Base-by-base conservation (phyloP, 2,888 invertebrate species). In the Drosophila antonietae region DNA sequence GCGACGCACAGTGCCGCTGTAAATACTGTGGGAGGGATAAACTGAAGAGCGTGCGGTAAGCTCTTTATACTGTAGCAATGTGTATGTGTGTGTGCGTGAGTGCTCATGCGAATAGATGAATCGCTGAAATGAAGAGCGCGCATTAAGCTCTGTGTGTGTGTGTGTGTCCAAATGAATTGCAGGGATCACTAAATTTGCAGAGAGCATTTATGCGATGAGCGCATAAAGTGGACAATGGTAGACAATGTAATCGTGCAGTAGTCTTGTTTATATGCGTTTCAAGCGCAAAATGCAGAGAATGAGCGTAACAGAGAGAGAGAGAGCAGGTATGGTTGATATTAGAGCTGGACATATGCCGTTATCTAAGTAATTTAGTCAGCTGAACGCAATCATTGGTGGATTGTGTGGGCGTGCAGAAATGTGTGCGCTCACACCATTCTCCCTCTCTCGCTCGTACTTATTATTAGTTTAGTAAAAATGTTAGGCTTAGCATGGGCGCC, bases 201-300 rank as follows among this genome's bases (percentile, higher is more conserved):
- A 53, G 37, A 53, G 35, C 15, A 37, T 53, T 23, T 53, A 10
- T 47, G 28, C 58, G 20, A 39, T 43, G 44, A 41, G 28, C 65
- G 66, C 65, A 55, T 77, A 49, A 12, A 72, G 77, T 31, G 49
- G 31, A 49, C n/a, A 49, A n/a, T 33, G 31, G 31, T 9, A 47
- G 9, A 28, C 23, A 15, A 47, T 47, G 47, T 15, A 23, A 46
- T 14, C 8, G 12, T 23, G 15, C 23, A 46, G 15, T 15, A 46
- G 23, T 46, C 8, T 23, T 23, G 46, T 14, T 44, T 44, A 7
- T 43, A 18, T 5, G 5, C 5, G 20, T 12, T 44, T 44, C 10
- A 5, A 5, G 18, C 12, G 20, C 14, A 46, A 20, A 39, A 3
- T 8, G 14, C 46, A 23, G 3, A 14, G 15, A 47, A 23, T 2